phyloP scores from a whole-genome alignment of 1,140 invertebrate genomes.

The Drosophila insularis region DNA sequence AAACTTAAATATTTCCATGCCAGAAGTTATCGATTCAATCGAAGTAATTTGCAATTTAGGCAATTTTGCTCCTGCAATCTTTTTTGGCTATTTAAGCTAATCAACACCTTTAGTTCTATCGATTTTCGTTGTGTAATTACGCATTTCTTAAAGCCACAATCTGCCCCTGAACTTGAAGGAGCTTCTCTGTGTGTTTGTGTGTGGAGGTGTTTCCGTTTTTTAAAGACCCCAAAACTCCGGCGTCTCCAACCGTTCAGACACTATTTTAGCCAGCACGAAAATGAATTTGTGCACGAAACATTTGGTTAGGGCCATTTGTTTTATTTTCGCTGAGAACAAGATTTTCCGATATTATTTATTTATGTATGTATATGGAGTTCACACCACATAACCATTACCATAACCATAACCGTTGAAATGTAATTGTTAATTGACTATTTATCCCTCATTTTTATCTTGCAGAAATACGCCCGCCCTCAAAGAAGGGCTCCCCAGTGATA shows the following conservation, averaged over 20 bases:
- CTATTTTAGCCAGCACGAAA: conserved; percentile 25
- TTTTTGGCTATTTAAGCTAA: conserved; percentile 31
- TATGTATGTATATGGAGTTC: neutral
- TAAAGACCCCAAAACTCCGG: conserved; percentile 14
- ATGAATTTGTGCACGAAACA: conserved; percentile 53
- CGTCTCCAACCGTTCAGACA: conserved; percentile 30
- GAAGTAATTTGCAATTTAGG: conserved; percentile 12
- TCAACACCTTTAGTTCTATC: conserved; percentile 54
- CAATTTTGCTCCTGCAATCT: conserved; percentile 4
- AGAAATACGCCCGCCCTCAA: conserved; percentile 89
- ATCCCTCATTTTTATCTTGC: conserved; percentile 54
- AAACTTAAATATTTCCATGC: too few relatives aligned
- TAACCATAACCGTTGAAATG: neutral
- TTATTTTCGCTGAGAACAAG: neutral
- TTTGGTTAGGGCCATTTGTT: neutral
- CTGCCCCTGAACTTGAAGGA: conserved; percentile 64
- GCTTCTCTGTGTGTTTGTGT: neutral
- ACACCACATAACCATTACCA: conserved; percentile 12
- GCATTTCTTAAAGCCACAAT: conserved; percentile 35
- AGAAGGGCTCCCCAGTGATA: conserved; percentile 86
- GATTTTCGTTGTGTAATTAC: conserved; percentile 70
- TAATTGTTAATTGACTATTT: neutral
- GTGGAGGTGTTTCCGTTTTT: conserved; percentile 14
- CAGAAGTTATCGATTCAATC: conserved; percentile 15
- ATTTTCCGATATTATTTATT: neutral